Conservation (phyloP, 2,888 invertebrate species). For the Troides helena region DNA sequence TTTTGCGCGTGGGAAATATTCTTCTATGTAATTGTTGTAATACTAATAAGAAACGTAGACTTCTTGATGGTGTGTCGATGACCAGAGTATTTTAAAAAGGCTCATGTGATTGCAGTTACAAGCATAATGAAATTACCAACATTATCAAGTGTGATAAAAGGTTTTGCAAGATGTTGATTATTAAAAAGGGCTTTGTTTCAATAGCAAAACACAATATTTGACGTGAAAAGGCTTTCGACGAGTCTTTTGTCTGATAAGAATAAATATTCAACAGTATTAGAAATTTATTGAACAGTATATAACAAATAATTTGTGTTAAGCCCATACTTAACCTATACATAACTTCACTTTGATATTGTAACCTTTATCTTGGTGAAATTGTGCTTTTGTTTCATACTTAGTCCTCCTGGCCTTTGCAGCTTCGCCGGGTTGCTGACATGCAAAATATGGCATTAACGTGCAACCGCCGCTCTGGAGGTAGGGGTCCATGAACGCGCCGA, state of each 20-base stretch:
- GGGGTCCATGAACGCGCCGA: conserved; percentile 17
- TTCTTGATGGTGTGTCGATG: too few relatives aligned
- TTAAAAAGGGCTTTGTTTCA: not conserved
- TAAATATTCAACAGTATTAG: not conserved
- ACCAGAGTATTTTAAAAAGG: too few relatives aligned
- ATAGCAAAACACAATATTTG: not conserved
- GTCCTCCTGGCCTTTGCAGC: conserved; percentile 29
- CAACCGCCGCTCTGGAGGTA: conserved; percentile 27
- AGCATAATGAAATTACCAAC: not conserved
- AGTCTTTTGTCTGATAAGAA: not conserved
- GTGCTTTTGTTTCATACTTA: conserved; percentile 29
- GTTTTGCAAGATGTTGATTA: not conserved
- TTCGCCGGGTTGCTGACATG: conserved; percentile 15
- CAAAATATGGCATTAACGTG: conserved; percentile 27
- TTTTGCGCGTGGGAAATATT: too few relatives aligned
- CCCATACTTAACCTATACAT: conserved; percentile 15
- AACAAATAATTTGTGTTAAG: not conserved
- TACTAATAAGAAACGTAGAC: too few relatives aligned
- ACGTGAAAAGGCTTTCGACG: conserved; percentile 1
- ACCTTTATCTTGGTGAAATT: conserved; percentile 29
- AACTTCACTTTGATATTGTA: conserved; percentile 25
- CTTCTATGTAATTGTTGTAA: too few relatives aligned
- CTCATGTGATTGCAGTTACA: too few relatives aligned
- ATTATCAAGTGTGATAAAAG: not conserved
- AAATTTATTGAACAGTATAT: not conserved